These are phyloP conservation scores for Oryzias sinensis DNA, from an alignment of 2,797 vertebrate species.

Conservation along the genomic window DNA sequence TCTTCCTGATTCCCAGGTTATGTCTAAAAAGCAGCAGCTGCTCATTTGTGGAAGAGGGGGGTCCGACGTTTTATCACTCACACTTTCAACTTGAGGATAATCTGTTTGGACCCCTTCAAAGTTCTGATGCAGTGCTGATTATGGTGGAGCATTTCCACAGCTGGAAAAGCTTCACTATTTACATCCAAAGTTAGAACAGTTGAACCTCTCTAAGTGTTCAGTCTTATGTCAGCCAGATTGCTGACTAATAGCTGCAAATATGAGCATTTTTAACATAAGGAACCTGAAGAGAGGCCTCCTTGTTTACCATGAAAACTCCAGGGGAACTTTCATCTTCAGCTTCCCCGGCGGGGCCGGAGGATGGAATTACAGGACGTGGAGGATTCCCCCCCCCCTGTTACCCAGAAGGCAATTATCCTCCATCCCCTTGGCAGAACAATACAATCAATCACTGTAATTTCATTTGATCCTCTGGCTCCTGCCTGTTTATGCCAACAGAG, in stretches of 20 bases:
- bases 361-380: slow-evolving; percentile 78
- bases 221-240: slow-evolving; percentile 18
- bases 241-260: slow-evolving; percentile 19
- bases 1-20: no score
- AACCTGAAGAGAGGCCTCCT: slow-evolving; percentile 63
- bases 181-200: slow-evolving; percentile 4
- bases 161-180: background rate
- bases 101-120: background rate
- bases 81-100: background rate
- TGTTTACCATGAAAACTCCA: slow-evolving; percentile 72
- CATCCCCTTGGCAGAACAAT: slow-evolving; percentile 79
- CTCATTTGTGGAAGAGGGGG: no score
- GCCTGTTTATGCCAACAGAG: slow-evolving; percentile 79
- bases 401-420: slow-evolving; percentile 78
- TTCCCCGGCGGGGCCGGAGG: slow-evolving; percentile 71
- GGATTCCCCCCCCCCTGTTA: slow-evolving; percentile 77
- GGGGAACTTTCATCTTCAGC: slow-evolving; percentile 72
- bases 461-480: slow-evolving; percentile 80
- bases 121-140: background rate
- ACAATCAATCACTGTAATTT: slow-evolving; percentile 82
- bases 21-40: no score
- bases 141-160: background rate
- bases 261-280: slow-evolving; percentile 30
- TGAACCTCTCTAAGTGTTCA: slow-evolving; percentile 4
- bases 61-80: background rate